Conservation (phyloP, 2,888 invertebrate genomes). For the Pyrgus malvae region DNA sequence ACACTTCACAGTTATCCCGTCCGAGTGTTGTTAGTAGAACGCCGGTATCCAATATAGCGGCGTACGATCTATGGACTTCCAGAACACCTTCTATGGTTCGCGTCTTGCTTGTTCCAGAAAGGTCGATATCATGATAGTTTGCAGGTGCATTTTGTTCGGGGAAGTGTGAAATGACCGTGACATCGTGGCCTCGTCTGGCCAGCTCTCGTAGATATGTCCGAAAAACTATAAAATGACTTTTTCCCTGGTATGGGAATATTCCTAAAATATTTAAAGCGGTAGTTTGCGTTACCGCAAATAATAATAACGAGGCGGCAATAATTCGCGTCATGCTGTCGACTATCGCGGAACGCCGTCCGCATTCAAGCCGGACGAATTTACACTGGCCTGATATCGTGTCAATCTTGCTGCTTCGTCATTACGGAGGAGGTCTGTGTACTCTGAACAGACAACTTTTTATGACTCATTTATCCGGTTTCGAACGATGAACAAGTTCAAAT, state of each 20-base stretch:
- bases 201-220: constrained; percentile 82
- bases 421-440: no score
- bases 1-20: constrained; percentile 56
- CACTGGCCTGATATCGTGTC: constrained; percentile 13
- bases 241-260: constrained; percentile 85
- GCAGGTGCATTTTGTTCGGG: constrained; percentile 68
- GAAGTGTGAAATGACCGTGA: constrained; percentile 86
- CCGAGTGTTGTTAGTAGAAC: constrained; percentile 46
- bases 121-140: constrained; percentile 83
- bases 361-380: constrained; percentile 1
- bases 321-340: constrained; percentile 42
- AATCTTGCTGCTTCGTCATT: no score
- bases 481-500: no score
- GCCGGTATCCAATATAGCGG: constrained; percentile 40
- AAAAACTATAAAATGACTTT: constrained; percentile 86
- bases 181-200: constrained; percentile 83
- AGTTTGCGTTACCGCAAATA: constrained; percentile 39
- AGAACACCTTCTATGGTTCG: constrained; percentile 46
- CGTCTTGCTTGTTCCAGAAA: constrained; percentile 51
- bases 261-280: constrained; percentile 78
- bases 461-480: no score
- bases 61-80: constrained; percentile 49
- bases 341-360: constrained; percentile 23
- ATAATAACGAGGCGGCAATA: constrained; percentile 34
- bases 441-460: no score